These are phyloP conservation scores for Sorex fumeus DNA, from an alignment of 2,113 vertebrate genomes.

Conservation along the genomic window DNA sequence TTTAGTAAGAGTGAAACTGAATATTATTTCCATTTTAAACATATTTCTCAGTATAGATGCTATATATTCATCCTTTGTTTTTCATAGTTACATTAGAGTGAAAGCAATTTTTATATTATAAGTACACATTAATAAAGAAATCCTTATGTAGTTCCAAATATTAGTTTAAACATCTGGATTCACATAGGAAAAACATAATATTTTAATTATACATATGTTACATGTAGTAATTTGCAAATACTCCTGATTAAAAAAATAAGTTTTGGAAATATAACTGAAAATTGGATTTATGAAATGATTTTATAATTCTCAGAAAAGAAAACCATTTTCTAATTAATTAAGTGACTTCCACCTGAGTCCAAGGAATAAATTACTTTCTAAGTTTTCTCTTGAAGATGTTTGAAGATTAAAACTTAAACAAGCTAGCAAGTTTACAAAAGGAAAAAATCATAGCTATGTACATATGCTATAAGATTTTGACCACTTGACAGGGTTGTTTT, in stretches of 20 bases:
- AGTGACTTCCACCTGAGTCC: background rate
- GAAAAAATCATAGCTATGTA: background rate
- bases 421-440: background rate
- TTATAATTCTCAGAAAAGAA: slow-evolving; percentile 42
- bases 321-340: slow-evolving; percentile 39
- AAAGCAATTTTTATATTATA: background rate
- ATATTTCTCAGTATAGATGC: background rate
- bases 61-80: background rate
- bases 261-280: slow-evolving; percentile 4
- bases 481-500: background rate
- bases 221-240: slow-evolving; percentile 1
- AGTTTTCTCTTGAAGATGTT: background rate
- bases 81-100: background rate
- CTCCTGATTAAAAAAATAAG: slow-evolving; percentile 35
- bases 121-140: background rate
- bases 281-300: slow-evolving; percentile 56
- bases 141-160: background rate
- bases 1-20: background rate
- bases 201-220: background rate
- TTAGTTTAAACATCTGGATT: background rate
- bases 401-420: slow-evolving; percentile 44
- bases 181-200: slow-evolving; percentile 23
- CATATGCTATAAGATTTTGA: background rate
- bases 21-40: background rate
- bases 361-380: slow-evolving; percentile 12